Base-by-base conservation (phyloP, 2,888 invertebrate genomes). In the Dastarcus helophoroides region DNA sequence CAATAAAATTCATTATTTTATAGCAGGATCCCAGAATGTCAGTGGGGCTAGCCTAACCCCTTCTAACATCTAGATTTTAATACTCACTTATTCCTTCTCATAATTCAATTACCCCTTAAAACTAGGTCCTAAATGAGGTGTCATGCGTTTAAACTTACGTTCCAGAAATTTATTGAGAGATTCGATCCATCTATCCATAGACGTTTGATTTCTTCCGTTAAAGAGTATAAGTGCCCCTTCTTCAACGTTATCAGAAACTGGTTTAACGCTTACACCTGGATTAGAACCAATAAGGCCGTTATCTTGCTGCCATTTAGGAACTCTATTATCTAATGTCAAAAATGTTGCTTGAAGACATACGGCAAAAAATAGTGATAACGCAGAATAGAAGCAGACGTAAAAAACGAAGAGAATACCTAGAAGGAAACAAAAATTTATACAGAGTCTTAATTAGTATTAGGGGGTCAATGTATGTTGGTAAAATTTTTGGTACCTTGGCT, bases 221-320 rank as follows among this genome's bases (percentile, higher is more conserved):
- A 14, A 34, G 19, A 26, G 31, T 7, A 34, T 34, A 16, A 31
- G 27, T 5, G 21, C 23, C 7, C 26, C 30, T 5, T 34, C 34
- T 1, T 14, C 7, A 2, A 26, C 31, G 6, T 3, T 5, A n/a
- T 15, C 26, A n/a, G 34, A 26, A 16, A 22, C 11, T 3, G 34
- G 34, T 19, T 31, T 25, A 15, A 34, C 10, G 7, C 31, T 26
- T 22, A 34, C n/a, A 3, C 34, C 34, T 17, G 34, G 34, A 22
- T 16, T 34, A n/a, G 22, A 26, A 9, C 34, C 34, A 8, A 34
- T 34, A 16, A 34, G 19, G 22, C 34, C 22, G 26, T 34, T 27
- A 3, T 9, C 8, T 10, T 26, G 27, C 22, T 31, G 30, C 24
- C 26, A 12, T 14, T 26, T 30, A 8, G 34, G 34, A 14, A 8